phyloP scores from a whole-genome alignment of 1,140 invertebrate species.

The Zaprionus nigranus region DNA sequence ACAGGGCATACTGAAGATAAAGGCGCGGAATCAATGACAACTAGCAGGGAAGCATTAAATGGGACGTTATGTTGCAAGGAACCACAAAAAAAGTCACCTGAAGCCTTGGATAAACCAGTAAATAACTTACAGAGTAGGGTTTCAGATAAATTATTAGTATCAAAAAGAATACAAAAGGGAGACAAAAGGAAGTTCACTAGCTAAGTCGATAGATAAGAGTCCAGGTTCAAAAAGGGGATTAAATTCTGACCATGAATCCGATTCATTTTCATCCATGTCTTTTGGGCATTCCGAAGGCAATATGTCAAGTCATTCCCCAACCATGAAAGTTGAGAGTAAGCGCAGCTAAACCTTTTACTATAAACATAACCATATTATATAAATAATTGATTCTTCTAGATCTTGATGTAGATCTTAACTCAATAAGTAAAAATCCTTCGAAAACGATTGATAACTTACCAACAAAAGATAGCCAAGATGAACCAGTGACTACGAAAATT shows the following conservation, averaged over 20 bases:
- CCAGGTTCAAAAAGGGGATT: background rate
- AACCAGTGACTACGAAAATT: background rate
- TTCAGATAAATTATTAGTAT: background rate
- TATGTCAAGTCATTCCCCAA: background rate
- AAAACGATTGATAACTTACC: background rate
- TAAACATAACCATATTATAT: background rate
- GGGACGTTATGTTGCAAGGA: background rate
- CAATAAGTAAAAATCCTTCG: background rate
- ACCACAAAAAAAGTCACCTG: too few species aligned
- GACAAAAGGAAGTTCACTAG: background rate
- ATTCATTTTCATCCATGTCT: conserved; percentile 5
- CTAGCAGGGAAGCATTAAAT: background rate
- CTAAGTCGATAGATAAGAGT: background rate
- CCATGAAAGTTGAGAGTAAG: background rate
- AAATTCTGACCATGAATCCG: background rate
- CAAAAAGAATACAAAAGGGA: background rate
- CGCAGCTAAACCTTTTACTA: background rate
- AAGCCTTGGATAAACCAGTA: background rate
- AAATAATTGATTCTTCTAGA: background rate
- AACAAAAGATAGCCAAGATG: background rate
- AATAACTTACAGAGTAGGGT: background rate
- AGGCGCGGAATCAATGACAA: background rate
- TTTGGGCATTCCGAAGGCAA: conserved; percentile 2
- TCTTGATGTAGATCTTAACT: background rate
- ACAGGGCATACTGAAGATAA: background rate